Conservation (phyloP, 2,113 vertebrate species). For the Tapirus terrestris region DNA sequence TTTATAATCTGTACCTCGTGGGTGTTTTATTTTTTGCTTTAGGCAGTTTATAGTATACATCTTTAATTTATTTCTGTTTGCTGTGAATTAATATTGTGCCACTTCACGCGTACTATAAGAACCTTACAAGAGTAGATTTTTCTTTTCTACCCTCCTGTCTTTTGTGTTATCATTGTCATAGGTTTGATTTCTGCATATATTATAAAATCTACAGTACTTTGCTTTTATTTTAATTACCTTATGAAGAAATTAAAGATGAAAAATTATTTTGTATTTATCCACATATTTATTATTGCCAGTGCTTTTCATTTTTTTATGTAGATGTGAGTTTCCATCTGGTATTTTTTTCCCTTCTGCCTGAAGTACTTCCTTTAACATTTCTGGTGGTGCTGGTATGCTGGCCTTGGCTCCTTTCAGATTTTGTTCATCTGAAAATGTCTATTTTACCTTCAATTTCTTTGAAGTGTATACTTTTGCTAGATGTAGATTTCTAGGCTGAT, state of each 20-base stretch:
- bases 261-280: background rate
- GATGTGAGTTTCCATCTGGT: background rate
- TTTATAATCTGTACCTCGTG: constrained; percentile 4
- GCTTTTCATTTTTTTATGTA: background rate
- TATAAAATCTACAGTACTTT: background rate
- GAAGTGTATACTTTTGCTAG: background rate
- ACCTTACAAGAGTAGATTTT: background rate
- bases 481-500: background rate
- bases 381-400: background rate
- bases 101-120: constrained; percentile 23
- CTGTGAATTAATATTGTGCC: background rate
- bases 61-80: constrained; percentile 22
- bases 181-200: background rate
- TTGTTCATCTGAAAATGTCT: background rate
- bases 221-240: background rate
- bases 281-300: background rate
- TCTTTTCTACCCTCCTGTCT: background rate
- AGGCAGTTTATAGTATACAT: constrained; percentile 2
- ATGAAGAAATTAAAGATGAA: background rate
- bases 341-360: background rate
- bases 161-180: background rate
- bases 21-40: constrained; percentile 23
- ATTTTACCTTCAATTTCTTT: background rate
- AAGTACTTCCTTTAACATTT: background rate
- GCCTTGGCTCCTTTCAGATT: background rate